Evolutionary conservation across 2,888 invertebrate genomes (phyloP).

Genomic region (Thalpophila matura): DNA sequence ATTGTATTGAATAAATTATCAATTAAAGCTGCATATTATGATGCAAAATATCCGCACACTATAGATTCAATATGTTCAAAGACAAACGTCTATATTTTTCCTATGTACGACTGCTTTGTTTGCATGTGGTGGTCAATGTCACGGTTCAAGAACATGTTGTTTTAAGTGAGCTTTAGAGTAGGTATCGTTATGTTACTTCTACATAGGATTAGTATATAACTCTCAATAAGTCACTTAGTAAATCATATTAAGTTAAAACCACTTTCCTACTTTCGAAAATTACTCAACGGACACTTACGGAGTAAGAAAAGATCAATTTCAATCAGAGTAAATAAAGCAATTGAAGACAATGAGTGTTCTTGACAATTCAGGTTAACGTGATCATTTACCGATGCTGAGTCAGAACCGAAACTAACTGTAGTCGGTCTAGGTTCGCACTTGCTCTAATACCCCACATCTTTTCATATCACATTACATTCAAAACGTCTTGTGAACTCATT

Average conservation of each 20-base stretch:
- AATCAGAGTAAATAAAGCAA: constrained; percentile 71
- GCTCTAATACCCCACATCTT: constrained; percentile 86
- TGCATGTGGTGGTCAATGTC: constrained; percentile 31
- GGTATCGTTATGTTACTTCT: background rate
- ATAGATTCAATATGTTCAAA: constrained; percentile 40
- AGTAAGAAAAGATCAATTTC: constrained; percentile 61
- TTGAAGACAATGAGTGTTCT: constrained; percentile 74
- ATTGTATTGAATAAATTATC: constrained; percentile 77
- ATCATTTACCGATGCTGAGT: constrained; percentile 80
- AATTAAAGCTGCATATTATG: constrained; percentile 75
- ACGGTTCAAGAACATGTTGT: constrained; percentile 26
- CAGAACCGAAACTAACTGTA: constrained; percentile 81
- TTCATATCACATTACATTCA: constrained; percentile 81
- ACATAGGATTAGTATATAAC: background rate
- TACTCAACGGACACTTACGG: background rate
- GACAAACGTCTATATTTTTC: constrained; percentile 65
- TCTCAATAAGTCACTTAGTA: constrained; percentile 42
- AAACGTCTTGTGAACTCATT: constrained; percentile 78
- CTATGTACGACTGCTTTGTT: constrained; percentile 65
- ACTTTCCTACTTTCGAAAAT: constrained; percentile 47
- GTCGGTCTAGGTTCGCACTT: constrained; percentile 77
- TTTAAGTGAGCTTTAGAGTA: background rate
- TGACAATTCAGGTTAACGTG: constrained; percentile 79
- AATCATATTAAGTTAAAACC: background rate
- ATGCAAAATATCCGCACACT: constrained; percentile 66